Conservation (phyloP, 2,113 vertebrate species). For the Oxyruncus cristatus region DNA sequence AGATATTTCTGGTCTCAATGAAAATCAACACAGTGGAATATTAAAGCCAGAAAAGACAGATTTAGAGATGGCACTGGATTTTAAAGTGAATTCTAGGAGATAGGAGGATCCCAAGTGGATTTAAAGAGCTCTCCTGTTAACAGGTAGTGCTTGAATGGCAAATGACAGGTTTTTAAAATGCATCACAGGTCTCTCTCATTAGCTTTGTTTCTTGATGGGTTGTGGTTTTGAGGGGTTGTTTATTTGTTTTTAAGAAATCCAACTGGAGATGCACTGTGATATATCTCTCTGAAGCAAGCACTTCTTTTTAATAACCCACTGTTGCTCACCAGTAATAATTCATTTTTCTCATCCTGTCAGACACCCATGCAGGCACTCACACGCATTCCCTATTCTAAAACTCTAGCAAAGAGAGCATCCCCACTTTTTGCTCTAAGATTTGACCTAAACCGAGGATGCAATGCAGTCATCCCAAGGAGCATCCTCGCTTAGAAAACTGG, state of each 20-base stretch:
- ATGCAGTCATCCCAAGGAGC: background rate
- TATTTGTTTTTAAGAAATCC: background rate
- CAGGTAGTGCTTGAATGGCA: background rate
- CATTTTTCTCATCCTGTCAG: background rate
- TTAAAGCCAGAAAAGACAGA: background rate
- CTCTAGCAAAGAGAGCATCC: background rate
- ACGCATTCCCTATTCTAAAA: background rate
- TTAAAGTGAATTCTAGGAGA: background rate
- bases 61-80: background rate
- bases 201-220: background rate
- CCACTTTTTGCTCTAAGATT: background rate
- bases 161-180: background rate
- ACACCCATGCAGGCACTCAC: background rate
- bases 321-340: background rate
- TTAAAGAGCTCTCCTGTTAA: background rate
- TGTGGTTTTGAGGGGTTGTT: background rate
- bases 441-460: background rate
- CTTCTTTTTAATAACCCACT: constrained; percentile 14
- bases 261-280: background rate
- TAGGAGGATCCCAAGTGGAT: background rate
- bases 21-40: background rate
- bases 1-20: background rate
- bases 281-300: background rate
- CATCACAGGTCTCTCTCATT: background rate
- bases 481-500: background rate